Base-by-base conservation (phyloP, 2,797 vertebrate genomes). In the Miichthys miiuy region DNA sequence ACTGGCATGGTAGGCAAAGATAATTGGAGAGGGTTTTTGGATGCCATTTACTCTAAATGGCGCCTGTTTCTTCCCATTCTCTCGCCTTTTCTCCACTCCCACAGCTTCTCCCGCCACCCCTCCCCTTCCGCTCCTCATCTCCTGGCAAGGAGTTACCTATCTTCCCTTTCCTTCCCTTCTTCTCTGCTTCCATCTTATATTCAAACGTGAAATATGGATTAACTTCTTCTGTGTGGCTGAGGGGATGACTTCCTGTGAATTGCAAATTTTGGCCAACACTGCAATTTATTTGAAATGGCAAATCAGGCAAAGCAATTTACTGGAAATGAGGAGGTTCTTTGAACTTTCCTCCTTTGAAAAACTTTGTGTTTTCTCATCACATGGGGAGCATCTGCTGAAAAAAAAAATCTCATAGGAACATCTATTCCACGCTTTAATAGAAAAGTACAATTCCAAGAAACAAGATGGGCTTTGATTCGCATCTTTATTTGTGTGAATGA, bases 1-100 rank as follows among this genome's bases (percentile, higher is more conserved):
- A 90, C 95, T 96, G 94, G 92, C 93, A 92, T 95, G 95, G 93
- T 90, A 95, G 94, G 91, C 93, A 95, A 93, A 96, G 95, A 96
- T 96, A 96, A 96, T 96, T 96, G 94, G 94, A 95, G 95, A 94
- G 94, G 95, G 94, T 95, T 96, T 94, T 95, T 96, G 95, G 95
- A 95, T 95, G 94, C 93, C 95, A 95, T 94, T 95, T 95, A 94
- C 94, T 94, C 92, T 94, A 95, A 95, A 95, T 93, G 93, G 94
- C 90, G 93, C 94, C 93, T 89, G 90, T 93, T 93, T 94, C 91
- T 94, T 94, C 78, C 85, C 85, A 93, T 94, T 92, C 86, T 92
- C 87, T 93, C 81, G 85, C 90, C 81, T 90, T 89, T 87, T 87
- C 68, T 85, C 63, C 82, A 79, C 88, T 88, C 87, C 87, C 76